Percentiles rank a stretch among this genome's conserved stretches.
Evolutionary conservation across 2,797 vertebrate species (phyloP).

Genomic region (Manis crassicaudata): DNA sequence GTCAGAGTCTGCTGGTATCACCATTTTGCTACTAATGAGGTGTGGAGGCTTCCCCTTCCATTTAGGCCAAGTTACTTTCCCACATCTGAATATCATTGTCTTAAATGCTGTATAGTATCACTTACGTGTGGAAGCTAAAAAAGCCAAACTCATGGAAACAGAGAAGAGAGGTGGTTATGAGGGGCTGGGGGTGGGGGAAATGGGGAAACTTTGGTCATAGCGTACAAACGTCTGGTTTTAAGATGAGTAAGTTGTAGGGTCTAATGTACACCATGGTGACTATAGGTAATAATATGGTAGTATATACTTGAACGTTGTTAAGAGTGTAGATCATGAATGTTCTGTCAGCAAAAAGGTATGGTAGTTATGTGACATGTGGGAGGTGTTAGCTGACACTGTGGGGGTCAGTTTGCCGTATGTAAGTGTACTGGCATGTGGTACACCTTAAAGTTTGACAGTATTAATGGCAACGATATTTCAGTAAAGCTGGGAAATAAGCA

Average conservation of each 20-base stretch:
- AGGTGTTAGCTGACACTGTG: neutral
- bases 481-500: neutral
- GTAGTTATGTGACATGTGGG: neutral
- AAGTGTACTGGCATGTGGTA: neutral
- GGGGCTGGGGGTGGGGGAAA: neutral
- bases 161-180: neutral
- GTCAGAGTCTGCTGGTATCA: neutral
- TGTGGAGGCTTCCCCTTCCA: neutral
- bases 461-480: neutral
- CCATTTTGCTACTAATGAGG: neutral
- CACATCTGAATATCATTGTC: neutral
- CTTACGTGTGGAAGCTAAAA: neutral
- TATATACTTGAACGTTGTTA: neutral
- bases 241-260: neutral
- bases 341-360: neutral
- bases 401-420: neutral
- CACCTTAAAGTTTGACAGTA: neutral
- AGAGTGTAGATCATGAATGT: neutral
- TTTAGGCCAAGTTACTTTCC: neutral
- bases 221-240: neutral
- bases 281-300: neutral
- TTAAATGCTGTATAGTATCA: neutral
- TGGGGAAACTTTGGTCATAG: neutral
- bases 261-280: neutral
- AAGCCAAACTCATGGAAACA: neutral